These are phyloP conservation scores for Nomada goodeniana DNA, from an alignment of 2,888 invertebrate species.

Conservation along the genomic window DNA sequence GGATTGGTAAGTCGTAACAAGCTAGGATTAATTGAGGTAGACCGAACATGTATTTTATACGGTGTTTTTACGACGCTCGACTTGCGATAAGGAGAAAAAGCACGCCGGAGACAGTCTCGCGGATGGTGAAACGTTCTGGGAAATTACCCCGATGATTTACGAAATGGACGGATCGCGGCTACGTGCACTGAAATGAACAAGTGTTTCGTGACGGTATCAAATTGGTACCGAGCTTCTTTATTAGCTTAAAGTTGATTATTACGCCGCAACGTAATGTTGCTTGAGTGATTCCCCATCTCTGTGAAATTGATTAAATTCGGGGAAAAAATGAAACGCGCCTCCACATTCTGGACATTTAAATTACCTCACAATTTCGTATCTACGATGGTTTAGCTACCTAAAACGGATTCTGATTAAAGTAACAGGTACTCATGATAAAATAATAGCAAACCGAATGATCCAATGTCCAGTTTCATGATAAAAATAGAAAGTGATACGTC, in stretches of 20 bases:
- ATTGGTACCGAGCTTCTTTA: background rate
- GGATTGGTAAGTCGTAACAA: background rate
- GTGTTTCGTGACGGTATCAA: background rate
- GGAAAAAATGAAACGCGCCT: no score
- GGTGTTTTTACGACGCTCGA: slow-evolving; percentile 19
- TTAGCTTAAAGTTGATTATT: background rate
- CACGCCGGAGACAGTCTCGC: background rate
- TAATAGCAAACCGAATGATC: no score
- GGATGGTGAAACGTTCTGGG: slow-evolving; percentile 5
- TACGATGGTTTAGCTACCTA: no score
- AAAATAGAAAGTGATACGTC: no score
- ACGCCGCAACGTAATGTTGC: no score
- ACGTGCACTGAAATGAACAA: background rate
- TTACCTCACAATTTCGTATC: no score
- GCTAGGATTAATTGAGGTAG: background rate
- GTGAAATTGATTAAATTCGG: no score
- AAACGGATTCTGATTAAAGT: no score
- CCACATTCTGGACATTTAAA: no score
- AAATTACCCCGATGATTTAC: background rate
- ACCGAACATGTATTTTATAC: slow-evolving; percentile 8
- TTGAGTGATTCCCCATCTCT: no score
- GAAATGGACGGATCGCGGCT: background rate
- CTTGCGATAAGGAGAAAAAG: background rate
- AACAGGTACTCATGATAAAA: no score
- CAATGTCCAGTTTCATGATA: no score